These are phyloP conservation scores for Ochropacha duplaris DNA, from an alignment of 2,888 invertebrate species.

Conservation along the genomic window DNA sequence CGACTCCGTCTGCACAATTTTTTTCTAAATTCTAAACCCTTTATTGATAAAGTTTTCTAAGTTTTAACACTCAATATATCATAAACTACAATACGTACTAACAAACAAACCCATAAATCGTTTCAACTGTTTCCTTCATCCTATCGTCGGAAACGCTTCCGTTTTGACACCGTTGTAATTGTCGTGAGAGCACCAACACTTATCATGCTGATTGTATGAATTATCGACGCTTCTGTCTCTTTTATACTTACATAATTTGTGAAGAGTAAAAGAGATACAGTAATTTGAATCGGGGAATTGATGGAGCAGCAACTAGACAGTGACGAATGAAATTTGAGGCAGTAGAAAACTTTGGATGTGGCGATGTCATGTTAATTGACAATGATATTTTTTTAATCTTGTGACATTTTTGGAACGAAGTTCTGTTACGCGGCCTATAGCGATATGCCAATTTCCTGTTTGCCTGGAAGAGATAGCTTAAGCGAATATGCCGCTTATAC, in stretches of 20 bases:
- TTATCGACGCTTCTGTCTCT: constrained; percentile 40
- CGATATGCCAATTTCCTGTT: no score
- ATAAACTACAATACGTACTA: neutral
- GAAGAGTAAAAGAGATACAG: constrained; percentile 35
- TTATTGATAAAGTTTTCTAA: neutral
- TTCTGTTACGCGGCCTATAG: no score
- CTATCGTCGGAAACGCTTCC: constrained; percentile 64
- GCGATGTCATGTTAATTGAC: no score
- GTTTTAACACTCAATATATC: neutral
- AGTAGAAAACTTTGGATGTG: constrained; percentile 25
- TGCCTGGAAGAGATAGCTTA: no score
- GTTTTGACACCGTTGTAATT: constrained; percentile 68
- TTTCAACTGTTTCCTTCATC: constrained; percentile 37
- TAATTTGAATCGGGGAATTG: constrained; percentile 36
- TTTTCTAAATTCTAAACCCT: neutral
- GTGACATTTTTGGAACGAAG: no score
- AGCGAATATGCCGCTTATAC: no score
- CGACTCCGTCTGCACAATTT: constrained; percentile 6
- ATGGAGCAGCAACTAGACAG: constrained; percentile 26
- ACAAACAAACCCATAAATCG: constrained; percentile 2
- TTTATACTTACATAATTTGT: constrained; percentile 19
- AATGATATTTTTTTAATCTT: constrained; percentile 7
- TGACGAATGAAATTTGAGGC: constrained; percentile 4
- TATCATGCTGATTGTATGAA: constrained; percentile 43
- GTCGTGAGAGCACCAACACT: constrained; percentile 57